Evolutionary conservation across 2,888 invertebrate genomes (phyloP).

Genomic region (Leptopilina drosophilae): DNA sequence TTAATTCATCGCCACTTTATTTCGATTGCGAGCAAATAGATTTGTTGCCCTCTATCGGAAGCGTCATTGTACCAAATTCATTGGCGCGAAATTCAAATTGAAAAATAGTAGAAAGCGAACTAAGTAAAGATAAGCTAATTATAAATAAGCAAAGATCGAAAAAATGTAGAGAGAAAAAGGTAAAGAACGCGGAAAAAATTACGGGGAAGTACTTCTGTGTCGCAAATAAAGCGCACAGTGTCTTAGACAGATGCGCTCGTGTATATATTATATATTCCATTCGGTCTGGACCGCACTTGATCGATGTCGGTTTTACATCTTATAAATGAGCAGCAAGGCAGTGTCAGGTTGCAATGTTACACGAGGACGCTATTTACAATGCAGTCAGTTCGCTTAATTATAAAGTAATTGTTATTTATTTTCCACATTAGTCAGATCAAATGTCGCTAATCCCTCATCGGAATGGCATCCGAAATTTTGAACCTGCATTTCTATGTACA

Average conservation of each 20-base stretch:
- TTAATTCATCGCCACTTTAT: too few relatives aligned
- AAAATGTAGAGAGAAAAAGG: neutral
- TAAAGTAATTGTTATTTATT: slow-evolving; percentile 74
- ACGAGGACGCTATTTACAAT: slow-evolving; percentile 63
- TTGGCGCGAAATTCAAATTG: too few relatives aligned
- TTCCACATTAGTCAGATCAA: slow-evolving; percentile 63
- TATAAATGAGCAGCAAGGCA: slow-evolving; percentile 70
- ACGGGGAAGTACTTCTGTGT: slow-evolving; percentile 1
- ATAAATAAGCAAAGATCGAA: too few relatives aligned
- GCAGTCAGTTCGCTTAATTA: slow-evolving; percentile 67
- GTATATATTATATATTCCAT: slow-evolving; percentile 28
- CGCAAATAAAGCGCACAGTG: neutral
- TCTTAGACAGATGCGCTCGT: slow-evolving; percentile 31
- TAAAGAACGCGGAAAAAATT: slow-evolving; percentile 1
- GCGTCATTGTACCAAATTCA: too few relatives aligned
- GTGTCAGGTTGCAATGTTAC: slow-evolving; percentile 67
- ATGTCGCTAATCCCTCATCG: slow-evolving; percentile 56
- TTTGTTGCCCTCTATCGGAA: too few relatives aligned
- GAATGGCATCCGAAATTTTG: slow-evolving; percentile 18
- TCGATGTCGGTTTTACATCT: slow-evolving; percentile 70
- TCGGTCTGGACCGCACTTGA: slow-evolving; percentile 61
- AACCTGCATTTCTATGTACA: neutral
- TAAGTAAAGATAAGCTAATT: too few relatives aligned
- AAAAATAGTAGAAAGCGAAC: too few relatives aligned
- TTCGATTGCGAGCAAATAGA: too few relatives aligned